Conservation (phyloP, 2,888 invertebrate species). For the Acrobasis repandana region DNA sequence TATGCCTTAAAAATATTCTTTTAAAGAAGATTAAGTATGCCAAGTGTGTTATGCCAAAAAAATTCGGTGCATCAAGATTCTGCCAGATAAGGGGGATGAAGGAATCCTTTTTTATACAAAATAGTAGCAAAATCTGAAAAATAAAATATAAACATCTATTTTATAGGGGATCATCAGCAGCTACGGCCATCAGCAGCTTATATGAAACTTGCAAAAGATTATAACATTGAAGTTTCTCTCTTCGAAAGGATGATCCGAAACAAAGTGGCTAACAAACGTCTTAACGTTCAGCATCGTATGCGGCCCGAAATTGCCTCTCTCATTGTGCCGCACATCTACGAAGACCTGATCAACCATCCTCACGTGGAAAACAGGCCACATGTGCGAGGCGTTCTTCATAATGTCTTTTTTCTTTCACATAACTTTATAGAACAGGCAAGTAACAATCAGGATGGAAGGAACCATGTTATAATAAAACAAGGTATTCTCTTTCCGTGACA, state of each 20-base stretch:
- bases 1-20: too few species aligned
- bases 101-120: too few species aligned
- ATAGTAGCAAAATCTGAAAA: background rate
- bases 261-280: conserved; percentile 82
- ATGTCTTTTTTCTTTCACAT: conserved; percentile 88
- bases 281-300: conserved; percentile 91
- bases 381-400: conserved; percentile 83
- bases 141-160: background rate
- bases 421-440: conserved; percentile 79
- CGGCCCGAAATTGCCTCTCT: conserved; percentile 81
- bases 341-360: conserved; percentile 83
- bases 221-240: conserved; percentile 88
- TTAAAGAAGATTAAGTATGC: too few species aligned
- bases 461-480: too few species aligned
- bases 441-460: conserved; percentile 6
- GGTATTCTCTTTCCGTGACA: too few species aligned
- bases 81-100: too few species aligned
- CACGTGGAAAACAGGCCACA: conserved; percentile 82
- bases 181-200: conserved; percentile 88
- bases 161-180: conserved; percentile 90
- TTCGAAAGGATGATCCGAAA: conserved; percentile 91
- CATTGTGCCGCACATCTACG: conserved; percentile 87
- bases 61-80: too few species aligned
- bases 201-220: conserved; percentile 84
- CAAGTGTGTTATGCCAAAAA: too few species aligned